phyloP scores from a whole-genome alignment of 2,113 vertebrate genomes.

The Stegostoma tigrinum region DNA sequence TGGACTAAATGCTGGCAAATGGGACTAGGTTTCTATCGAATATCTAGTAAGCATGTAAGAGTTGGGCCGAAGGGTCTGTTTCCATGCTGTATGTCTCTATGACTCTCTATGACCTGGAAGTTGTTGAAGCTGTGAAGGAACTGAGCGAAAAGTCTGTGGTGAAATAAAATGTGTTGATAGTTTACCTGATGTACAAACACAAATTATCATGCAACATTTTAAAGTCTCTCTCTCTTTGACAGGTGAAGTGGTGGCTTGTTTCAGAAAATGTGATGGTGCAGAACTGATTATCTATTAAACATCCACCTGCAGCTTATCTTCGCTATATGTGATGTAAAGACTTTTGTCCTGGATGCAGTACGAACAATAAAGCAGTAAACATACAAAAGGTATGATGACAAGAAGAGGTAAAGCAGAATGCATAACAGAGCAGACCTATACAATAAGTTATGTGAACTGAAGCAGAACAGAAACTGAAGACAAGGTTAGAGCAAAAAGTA shows the following conservation, averaged over 20 bases:
- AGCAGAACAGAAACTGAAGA: no score
- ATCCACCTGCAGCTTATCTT: background rate
- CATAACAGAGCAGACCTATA: no score
- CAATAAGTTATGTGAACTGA: no score
- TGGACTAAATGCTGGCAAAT: no score
- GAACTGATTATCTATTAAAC: background rate
- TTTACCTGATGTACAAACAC: background rate
- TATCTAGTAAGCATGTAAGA: no score
- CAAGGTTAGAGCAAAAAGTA: no score
- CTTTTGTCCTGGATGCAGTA: background rate
- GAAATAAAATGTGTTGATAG: constrained; percentile 14
- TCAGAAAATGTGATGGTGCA: background rate
- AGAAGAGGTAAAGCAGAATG: no score
- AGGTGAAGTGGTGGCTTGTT: background rate
- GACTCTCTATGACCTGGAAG: background rate
- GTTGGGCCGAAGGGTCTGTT: no score
- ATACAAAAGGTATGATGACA: background rate
- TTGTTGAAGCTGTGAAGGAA: background rate
- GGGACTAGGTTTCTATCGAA: no score
- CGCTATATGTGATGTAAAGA: background rate
- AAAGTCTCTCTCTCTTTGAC: background rate
- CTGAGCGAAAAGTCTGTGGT: background rate
- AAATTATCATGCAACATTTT: background rate
- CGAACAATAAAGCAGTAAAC: background rate
- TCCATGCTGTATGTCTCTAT: no score